A percentile compares a stretch with the other conserved stretches of the same genome.
These are phyloP conservation scores for Bimastos eiseni DNA, from an alignment of 2,888 invertebrate genomes.

Conservation along the genomic window DNA sequence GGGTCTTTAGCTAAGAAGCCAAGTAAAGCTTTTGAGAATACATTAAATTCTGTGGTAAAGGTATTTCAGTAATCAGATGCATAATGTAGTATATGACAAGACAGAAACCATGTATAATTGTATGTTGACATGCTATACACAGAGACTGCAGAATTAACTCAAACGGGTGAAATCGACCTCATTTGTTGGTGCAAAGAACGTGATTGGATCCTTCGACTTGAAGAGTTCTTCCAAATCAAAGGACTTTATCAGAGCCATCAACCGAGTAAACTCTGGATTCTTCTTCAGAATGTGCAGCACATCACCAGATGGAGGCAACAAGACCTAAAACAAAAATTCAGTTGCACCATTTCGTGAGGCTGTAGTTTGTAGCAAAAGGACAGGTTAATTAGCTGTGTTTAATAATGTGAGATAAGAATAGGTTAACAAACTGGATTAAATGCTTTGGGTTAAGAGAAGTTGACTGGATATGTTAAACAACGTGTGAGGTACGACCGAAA, in stretches of 20 bases:
- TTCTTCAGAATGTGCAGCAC: constrained; percentile 65
- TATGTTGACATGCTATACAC: not conserved
- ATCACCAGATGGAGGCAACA: constrained; percentile 64
- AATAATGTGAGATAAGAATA: too few relatives aligned
- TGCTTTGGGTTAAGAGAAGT: too few relatives aligned
- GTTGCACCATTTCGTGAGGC: not conserved
- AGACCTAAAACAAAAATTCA: constrained; percentile 47
- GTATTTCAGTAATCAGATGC: not conserved
- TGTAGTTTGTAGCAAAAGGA: not conserved
- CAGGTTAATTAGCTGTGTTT: not conserved
- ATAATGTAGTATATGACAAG: not conserved
- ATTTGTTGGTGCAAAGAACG: constrained; percentile 69
- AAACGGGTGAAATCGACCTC: constrained; percentile 47
- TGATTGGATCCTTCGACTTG: constrained; percentile 64
- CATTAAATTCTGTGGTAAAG: not conserved
- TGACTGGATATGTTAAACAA: too few relatives aligned
- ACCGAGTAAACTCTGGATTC: constrained; percentile 49
- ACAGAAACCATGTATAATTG: not conserved
- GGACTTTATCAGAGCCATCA: constrained; percentile 59
- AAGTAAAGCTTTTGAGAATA: not conserved
- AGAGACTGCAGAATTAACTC: not conserved
- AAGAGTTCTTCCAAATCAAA: constrained; percentile 65
- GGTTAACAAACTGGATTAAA: too few relatives aligned
- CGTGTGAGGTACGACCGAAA: too few relatives aligned
- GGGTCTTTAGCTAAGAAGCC: not conserved